Conservation (phyloP, 2,888 invertebrate genomes). For the Antheraea yamamai region DNA sequence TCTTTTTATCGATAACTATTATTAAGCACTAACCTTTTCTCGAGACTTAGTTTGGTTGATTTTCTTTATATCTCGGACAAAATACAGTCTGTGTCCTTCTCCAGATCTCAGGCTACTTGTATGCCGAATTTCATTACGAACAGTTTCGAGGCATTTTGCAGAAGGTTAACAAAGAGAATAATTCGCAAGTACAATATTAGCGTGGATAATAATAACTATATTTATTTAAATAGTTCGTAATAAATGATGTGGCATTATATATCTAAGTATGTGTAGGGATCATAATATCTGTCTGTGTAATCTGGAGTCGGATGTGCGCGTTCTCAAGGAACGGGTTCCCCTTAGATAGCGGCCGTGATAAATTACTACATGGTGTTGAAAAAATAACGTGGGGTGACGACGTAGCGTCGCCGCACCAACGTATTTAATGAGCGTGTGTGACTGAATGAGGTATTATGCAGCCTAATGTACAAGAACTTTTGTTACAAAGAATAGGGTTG, state of each 20-base stretch:
- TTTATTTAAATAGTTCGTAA: neutral
- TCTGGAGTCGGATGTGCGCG: constrained; percentile 38
- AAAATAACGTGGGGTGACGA: constrained; percentile 35
- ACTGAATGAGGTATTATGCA: constrained; percentile 32
- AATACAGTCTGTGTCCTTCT: too few relatives aligned
- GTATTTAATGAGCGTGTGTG: constrained; percentile 44
- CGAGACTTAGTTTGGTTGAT: too few relatives aligned
- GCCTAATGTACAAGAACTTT: constrained; percentile 20
- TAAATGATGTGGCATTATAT: neutral
- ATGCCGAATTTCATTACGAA: too few relatives aligned
- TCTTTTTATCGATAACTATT: too few relatives aligned
- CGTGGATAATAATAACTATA: too few relatives aligned
- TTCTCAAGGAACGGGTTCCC: constrained; percentile 27
- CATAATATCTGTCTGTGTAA: constrained; percentile 29
- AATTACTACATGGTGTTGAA: constrained; percentile 42
- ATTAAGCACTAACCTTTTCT: too few relatives aligned
- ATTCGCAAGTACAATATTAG: too few relatives aligned
- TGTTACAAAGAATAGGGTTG: constrained; percentile 3
- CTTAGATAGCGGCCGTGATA: constrained; percentile 40
- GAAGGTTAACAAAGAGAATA: too few relatives aligned
- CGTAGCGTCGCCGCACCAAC: constrained; percentile 22
- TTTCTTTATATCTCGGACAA: too few relatives aligned
- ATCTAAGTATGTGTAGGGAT: neutral
- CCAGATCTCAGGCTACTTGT: too few relatives aligned
- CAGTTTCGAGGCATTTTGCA: too few relatives aligned